Evolutionary conservation across 2,888 invertebrate genomes (phyloP), one percentile per base, ranked within the genome.

Genomic region (Merodon equestris): DNA sequence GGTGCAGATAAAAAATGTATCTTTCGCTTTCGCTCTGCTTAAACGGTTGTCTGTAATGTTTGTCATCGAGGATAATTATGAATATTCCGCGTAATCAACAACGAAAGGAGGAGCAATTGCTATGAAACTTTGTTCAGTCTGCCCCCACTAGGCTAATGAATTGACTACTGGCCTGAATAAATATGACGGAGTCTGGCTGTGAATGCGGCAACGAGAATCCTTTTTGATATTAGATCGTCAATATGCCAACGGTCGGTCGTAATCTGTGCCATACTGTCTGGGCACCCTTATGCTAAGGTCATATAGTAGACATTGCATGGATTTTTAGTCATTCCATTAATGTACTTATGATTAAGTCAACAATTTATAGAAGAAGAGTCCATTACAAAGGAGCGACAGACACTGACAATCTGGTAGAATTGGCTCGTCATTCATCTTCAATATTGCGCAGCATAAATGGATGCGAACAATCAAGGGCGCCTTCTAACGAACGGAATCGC

Each of bases 141-240:
- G 14, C n/a, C n/a, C n/a, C 1, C 18, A 48, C 19, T 9, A 19
- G 60, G 40, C 58, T 60, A n/a, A 54, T 15, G 70, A 58, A 54
- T 64, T 64, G 70, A 64, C 70, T 66, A 66, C 47, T 53, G 67
- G 73, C 73, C 73, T 68, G 44, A 73, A 67, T 77, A 67, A 77
- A 77, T 53, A 72, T 56, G 67, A 34, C 58, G 54, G 45, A 57
- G 48, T 13, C 13, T 48, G 27, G 47, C 17, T 19, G 40, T 40
- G 9, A 7, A 36, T 36, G 58, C 57, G 57, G 53, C 42, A 53
- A 70, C 48, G 50, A 60, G 67, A 71, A 56, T 61, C 47, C 61
- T 61, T 72, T 72, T n/a, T 56, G 58, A 63, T n/a, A n/a, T n/a
- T 63, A 18, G 44, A 44, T 36, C 47, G 36, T 72, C 58, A 76